These are phyloP conservation scores for Hydrolagus colliei DNA, from an alignment of 2,797 vertebrate genomes.

Conservation along the genomic window DNA sequence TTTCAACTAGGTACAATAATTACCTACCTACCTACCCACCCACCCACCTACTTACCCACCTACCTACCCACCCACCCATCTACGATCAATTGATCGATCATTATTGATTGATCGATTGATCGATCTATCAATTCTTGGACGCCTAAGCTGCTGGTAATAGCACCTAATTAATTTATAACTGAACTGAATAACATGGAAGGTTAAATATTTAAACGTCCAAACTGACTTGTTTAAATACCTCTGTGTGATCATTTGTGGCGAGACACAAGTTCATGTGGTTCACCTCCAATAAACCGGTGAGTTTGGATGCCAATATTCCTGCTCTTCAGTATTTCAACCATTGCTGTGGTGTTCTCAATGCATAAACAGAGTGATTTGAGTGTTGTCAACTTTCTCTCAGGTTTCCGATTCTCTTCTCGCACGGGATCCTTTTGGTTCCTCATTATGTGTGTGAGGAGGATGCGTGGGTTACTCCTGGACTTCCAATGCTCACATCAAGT, in stretches of 20 bases:
- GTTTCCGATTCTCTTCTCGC: neutral
- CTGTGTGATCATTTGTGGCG: slow-evolving; percentile 18
- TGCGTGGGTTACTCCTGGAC: neutral
- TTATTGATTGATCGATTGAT: neutral
- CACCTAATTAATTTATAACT: slow-evolving; percentile 28
- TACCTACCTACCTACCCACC: neutral
- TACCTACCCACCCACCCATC: no score
- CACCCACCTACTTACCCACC: no score
- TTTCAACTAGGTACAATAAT: slow-evolving; percentile 25
- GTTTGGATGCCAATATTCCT: neutral
- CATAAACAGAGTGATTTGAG: neutral
- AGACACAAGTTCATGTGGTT: slow-evolving; percentile 19
- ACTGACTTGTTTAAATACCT: slow-evolving; percentile 24
- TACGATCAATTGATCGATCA: no score
- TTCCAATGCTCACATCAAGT: neutral
- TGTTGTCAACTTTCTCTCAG: neutral
- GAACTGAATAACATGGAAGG: slow-evolving; percentile 13
- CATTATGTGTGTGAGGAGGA: neutral
- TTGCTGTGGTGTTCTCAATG: neutral
- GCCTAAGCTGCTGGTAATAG: slow-evolving; percentile 21
- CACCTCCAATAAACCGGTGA: neutral
- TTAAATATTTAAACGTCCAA: slow-evolving; percentile 21
- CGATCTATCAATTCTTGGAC: neutral
- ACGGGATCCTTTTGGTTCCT: neutral
- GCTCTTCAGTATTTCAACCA: neutral